Conservation (phyloP, 2,113 vertebrate genomes). For the Cavia porcellus region DNA sequence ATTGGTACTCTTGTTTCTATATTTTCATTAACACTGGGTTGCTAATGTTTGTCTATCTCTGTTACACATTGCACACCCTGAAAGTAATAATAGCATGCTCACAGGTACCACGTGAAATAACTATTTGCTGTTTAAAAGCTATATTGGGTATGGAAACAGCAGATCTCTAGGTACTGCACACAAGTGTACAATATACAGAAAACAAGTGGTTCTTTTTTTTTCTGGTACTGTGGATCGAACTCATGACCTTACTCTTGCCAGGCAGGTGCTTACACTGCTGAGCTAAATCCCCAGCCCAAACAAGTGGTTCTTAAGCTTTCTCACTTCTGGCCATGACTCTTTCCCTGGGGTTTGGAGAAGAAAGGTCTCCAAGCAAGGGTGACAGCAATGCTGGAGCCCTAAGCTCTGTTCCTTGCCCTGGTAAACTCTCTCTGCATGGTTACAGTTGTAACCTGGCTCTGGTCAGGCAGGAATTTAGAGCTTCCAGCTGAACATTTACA, state of each 20-base stretch:
- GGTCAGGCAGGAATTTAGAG: neutral
- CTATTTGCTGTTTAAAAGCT: neutral
- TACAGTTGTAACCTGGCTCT: neutral
- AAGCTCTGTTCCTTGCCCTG: neutral
- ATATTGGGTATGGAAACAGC: neutral
- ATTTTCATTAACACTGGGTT: neutral
- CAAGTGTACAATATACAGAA: neutral
- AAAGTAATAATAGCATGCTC: neutral
- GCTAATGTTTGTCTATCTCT: neutral
- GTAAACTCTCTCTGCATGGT: neutral
- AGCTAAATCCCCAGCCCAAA: neutral
- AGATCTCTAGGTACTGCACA: neutral
- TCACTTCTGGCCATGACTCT: fast-evolving
- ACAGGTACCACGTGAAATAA: neutral
- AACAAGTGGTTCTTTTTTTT: neutral
- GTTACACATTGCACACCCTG: neutral
- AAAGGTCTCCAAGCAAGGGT: neutral
- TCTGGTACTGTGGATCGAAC: too few relatives aligned
- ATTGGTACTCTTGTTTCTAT: neutral
- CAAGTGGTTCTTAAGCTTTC: neutral
- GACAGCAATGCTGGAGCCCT: neutral
- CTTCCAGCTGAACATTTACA: fast-evolving
- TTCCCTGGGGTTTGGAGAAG: neutral
- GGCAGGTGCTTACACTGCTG: too few relatives aligned
- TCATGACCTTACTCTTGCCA: too few relatives aligned